Percentiles rank a stretch among this genome's conserved stretches.
Evolutionary conservation across 2,888 invertebrate species (phyloP).

Genomic region (Limnephilus rhombicus): DNA sequence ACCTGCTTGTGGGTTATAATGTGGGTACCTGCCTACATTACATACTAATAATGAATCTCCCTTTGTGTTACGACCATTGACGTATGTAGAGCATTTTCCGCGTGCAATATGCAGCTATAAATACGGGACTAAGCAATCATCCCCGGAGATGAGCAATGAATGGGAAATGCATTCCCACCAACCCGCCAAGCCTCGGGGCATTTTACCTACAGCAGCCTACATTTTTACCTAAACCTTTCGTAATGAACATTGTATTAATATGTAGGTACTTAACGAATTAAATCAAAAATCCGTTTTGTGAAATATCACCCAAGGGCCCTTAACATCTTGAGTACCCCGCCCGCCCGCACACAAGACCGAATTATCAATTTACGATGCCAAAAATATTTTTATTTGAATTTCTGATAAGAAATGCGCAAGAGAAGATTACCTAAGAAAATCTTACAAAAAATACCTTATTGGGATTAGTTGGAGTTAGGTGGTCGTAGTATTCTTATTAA

Average conservation of each 20-base stretch:
- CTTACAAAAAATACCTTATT: too few species aligned
- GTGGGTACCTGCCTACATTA: too few species aligned
- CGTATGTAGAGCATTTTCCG: background rate
- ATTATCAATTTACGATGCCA: too few species aligned
- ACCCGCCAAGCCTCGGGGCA: background rate
- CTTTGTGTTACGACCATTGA: background rate
- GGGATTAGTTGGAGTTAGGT: too few species aligned
- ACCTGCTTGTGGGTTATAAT: too few species aligned
- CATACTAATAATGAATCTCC: background rate
- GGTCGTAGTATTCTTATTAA: too few species aligned
- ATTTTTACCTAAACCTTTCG: background rate
- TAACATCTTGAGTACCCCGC: too few species aligned
- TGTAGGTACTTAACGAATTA: background rate
- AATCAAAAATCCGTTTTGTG: background rate
- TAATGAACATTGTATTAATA: background rate
- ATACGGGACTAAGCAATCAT: constrained; percentile 19
- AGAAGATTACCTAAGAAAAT: too few species aligned
- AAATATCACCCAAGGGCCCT: background rate
- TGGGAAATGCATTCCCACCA: background rate
- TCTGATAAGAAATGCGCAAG: too few species aligned
- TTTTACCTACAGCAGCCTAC: background rate
- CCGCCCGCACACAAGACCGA: too few species aligned
- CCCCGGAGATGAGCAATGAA: background rate
- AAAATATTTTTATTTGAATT: too few species aligned
- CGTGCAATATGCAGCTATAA: constrained; percentile 9